Evolutionary conservation across 2,113 vertebrate genomes (phyloP).

Genomic region (Cryptotis parvus): DNA sequence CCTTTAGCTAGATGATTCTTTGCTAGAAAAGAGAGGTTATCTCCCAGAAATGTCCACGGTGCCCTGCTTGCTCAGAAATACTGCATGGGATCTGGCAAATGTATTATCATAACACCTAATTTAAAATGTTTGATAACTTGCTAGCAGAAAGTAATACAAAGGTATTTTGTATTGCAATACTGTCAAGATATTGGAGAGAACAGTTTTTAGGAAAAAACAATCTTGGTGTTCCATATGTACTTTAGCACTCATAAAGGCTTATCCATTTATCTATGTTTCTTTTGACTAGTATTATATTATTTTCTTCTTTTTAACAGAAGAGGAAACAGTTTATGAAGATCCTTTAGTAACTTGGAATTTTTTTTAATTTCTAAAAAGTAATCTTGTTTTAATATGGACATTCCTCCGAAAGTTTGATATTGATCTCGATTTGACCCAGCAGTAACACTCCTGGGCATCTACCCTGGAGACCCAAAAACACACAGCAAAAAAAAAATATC

Average conservation of each 20-base stretch:
- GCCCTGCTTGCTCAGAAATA: conserved; percentile 33
- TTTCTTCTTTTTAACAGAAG: not conserved
- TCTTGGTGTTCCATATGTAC: not conserved
- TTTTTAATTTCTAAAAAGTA: too few species aligned
- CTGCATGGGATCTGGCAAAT: not conserved
- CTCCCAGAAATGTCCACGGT: not conserved
- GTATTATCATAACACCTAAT: not conserved
- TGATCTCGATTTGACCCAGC: too few species aligned
- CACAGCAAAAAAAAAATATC: too few species aligned
- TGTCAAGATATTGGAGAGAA: not conserved
- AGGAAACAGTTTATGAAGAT: not conserved
- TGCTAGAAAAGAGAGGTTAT: conserved; percentile 16
- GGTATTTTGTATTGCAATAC: not conserved
- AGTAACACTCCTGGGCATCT: too few species aligned
- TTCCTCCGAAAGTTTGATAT: too few species aligned
- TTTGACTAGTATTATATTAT: not conserved
- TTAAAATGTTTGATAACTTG: not conserved
- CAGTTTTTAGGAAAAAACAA: not conserved
- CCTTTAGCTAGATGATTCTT: not conserved
- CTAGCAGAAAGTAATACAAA: not conserved
- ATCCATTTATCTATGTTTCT: not conserved
- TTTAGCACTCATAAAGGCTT: not conserved
- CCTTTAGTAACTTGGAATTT: not conserved
- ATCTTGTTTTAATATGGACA: too few species aligned
- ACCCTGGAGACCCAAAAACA: too few species aligned